Conservation (phyloP, 2,888 invertebrate species). For the Plebejus argus region DNA sequence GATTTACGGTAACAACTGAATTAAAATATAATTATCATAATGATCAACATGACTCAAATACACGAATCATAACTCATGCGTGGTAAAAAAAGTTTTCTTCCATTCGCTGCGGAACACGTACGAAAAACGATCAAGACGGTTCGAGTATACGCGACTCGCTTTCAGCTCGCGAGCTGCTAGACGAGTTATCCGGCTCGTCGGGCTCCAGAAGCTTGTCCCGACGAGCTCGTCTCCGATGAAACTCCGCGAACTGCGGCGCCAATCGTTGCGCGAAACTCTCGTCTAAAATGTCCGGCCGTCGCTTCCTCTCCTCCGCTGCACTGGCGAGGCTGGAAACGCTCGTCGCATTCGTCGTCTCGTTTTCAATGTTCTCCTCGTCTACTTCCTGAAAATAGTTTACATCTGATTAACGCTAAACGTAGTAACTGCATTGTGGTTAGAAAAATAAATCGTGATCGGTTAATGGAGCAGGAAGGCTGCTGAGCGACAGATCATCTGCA, state of each 20-base stretch:
- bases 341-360: constrained; percentile 39
- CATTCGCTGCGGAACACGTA: not conserved
- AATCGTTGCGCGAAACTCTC: constrained; percentile 73
- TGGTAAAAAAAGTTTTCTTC: not conserved
- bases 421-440: no score
- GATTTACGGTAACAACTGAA: not conserved
- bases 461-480: no score
- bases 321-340: constrained; percentile 65
- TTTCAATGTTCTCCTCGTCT: constrained; percentile 83
- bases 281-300: constrained; percentile 75
- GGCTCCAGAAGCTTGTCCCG: constrained; percentile 50
- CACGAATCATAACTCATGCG: not conserved
- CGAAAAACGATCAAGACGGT: constrained; percentile 32
- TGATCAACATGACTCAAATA: not conserved
- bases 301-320: constrained; percentile 57
- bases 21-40: not conserved
- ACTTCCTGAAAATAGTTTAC: constrained; percentile 78
- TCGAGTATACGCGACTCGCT: constrained; percentile 36
- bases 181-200: constrained; percentile 38
- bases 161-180: constrained; percentile 30
- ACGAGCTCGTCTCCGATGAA: constrained; percentile 71
- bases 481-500: no score
- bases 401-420: not conserved
- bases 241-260: constrained; percentile 80
- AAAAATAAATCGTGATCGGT: no score